These are phyloP conservation scores for Eulacestoma nigropectus DNA, from an alignment of 2,113 vertebrate species.

Conservation along the genomic window DNA sequence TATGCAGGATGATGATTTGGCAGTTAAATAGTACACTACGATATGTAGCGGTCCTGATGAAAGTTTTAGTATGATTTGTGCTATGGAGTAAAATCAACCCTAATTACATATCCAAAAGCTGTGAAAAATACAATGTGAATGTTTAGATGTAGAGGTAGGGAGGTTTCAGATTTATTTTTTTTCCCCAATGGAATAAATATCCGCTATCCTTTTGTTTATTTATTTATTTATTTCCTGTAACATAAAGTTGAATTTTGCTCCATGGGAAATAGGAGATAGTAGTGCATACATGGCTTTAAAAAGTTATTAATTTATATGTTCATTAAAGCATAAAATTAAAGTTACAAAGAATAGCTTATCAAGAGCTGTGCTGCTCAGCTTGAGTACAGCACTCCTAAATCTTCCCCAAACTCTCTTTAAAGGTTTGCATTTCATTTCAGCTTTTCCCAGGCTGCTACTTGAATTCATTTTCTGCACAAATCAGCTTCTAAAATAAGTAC, in stretches of 20 bases:
- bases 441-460: background rate
- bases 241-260: background rate
- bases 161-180: background rate
- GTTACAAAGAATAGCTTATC: background rate
- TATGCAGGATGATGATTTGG: background rate
- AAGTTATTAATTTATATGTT: background rate
- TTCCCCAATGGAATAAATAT: background rate
- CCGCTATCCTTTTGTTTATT: background rate
- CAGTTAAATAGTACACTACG: background rate
- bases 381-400: background rate
- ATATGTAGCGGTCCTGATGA: background rate
- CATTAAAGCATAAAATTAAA: slow-evolving; percentile 45
- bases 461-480: background rate
- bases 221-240: background rate
- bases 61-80: background rate
- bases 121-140: background rate
- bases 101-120: background rate
- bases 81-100: background rate
- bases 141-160: background rate
- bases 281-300: background rate
- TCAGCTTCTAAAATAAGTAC: background rate
- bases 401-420: slow-evolving; percentile 4
- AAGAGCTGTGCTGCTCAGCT: background rate
- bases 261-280: background rate
- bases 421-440: background rate